phyloP scores from a whole-genome alignment of 2,888 invertebrate species.

The Pecten maximus region DNA sequence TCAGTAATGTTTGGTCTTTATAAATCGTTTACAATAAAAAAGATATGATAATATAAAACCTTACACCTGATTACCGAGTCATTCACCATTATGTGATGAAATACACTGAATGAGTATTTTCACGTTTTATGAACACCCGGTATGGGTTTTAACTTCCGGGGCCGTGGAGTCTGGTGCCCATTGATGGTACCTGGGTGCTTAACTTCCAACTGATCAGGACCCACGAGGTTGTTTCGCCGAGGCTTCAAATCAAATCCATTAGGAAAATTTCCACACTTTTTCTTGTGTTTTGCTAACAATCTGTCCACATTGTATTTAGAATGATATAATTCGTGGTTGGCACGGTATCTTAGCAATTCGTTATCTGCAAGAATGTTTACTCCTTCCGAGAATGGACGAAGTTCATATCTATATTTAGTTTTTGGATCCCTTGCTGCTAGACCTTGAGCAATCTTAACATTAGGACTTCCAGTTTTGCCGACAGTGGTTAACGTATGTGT shows the following conservation, averaged over 20 bases:
- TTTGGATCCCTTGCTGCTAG: neutral
- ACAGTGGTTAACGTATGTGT: neutral
- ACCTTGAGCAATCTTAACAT: neutral
- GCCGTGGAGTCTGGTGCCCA: neutral
- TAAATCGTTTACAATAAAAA: too few relatives aligned
- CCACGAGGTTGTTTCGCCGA: neutral
- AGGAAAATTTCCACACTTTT: constrained; percentile 21
- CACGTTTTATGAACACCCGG: neutral
- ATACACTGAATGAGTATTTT: neutral
- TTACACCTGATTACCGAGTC: too few relatives aligned
- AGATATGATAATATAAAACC: too few relatives aligned
- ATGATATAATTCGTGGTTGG: neutral
- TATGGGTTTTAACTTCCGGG: neutral
- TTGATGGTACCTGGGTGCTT: neutral
- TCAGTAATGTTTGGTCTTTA: too few relatives aligned
- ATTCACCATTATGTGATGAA: neutral
- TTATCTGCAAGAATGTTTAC: neutral
- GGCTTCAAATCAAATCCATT: constrained; percentile 6
- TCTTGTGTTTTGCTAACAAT: neutral
- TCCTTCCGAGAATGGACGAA: neutral
- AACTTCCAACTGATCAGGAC: neutral
- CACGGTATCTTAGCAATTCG: neutral
- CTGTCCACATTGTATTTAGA: neutral
- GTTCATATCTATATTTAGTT: neutral
- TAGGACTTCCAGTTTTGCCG: neutral